Base-by-base conservation (phyloP, 2,797 vertebrate genomes). In the Dendrocincla tyrannina region DNA sequence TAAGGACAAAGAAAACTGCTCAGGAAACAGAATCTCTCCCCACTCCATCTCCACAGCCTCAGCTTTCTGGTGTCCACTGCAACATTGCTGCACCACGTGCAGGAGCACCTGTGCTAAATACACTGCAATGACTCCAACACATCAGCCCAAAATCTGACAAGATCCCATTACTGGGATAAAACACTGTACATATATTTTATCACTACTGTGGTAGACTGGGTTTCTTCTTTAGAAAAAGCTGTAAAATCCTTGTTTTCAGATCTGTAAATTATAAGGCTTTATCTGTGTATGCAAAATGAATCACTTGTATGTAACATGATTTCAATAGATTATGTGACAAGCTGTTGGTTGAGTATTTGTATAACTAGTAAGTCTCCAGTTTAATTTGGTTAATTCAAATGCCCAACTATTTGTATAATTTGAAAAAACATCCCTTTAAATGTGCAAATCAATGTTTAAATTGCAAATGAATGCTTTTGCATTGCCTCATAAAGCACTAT, bases 401-500 rank as follows among this genome's bases (percentile, higher is more conserved):
- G 39, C 35, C 56, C 66, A 83, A 50, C 49, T 80, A 74, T 67
- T 83, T 60, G 52, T 47, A 42, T 50, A 59, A 62, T 66, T 88
- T 44, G 22, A 89, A 88, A 78, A 37, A 2, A 6, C 18, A 35
- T 50, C 9, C 1, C 10, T 78, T 88, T 73, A 83, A 86, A 86
- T 32, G 50, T 66, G 59, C 52, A 91, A 90, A 81, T 64, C 27
- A 30, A 42, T 50, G 24, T 83, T 84, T 68, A 68, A 94, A 62
- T 66, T 90, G 88, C 93, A 95, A 81, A 81, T 78, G 9, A 85
- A 47, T 62, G 35, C 4, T 88, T 97, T 47, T 89, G 74, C 53
- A 44, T 35, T 89, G 62, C 52, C 62, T 89, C 89, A 77, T 22
- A 66, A 91, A 86, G 75, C 55, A 44, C 33, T 35, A 0, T 59